These are phyloP conservation scores for Dryobotodes eremita DNA, from an alignment of 2,888 invertebrate species.

Conservation along the genomic window DNA sequence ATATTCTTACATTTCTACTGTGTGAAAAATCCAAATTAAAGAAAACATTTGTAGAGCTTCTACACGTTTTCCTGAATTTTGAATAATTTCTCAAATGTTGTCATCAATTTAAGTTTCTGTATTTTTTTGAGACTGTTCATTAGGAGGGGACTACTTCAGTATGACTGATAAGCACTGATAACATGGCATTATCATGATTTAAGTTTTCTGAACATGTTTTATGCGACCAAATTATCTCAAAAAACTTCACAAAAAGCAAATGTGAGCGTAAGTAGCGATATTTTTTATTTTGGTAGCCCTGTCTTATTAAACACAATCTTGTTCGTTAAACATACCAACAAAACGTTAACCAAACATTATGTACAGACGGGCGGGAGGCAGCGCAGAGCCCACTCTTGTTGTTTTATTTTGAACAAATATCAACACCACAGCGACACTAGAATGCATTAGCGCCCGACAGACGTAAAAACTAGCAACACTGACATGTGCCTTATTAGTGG, in stretches of 20 bases:
- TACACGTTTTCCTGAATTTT: not conserved
- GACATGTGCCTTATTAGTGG: conserved; percentile 49
- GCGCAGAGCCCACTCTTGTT: conserved; percentile 32
- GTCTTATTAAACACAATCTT: conserved; percentile 38
- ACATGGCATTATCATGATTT: not conserved
- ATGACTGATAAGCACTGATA: not conserved
- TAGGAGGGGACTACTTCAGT: not conserved
- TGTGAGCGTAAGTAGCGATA: no score
- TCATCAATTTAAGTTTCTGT: conserved; percentile 3
- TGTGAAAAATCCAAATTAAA: not conserved
- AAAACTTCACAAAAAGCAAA: not conserved
- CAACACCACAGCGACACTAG: conserved; percentile 48
- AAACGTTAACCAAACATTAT: conserved; percentile 35
- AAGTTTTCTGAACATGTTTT: not conserved
- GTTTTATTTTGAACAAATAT: conserved; percentile 61
- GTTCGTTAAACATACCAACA: conserved; percentile 41
- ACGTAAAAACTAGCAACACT: conserved; percentile 57
- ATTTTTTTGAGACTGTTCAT: not conserved
- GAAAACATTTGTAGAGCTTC: not conserved
- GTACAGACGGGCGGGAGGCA: conserved; percentile 5
- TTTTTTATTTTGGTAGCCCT: conserved; percentile 22
- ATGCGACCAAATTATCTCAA: not conserved
- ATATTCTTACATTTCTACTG: not conserved
- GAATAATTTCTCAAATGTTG: not conserved
- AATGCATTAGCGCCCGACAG: conserved; percentile 53